Conservation (phyloP, 2,113 vertebrate genomes). For the Felis catus region F.catus_Fca126_mat1.0 CM031420.1:80902001-80902500, state of each 20-base stretch:
- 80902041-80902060: neutral
- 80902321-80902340: neutral
- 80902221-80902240: neutral
- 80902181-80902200: neutral
- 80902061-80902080: neutral
- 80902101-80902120: neutral
- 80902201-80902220: neutral
- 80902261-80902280: neutral
- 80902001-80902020: neutral
- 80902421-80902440: neutral
- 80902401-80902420: slow-evolving; percentile 43
- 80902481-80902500: neutral
- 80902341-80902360: neutral
- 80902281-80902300: neutral
- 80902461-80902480: neutral
- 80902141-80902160: neutral
- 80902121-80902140: neutral
- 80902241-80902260: neutral
- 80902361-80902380: neutral
- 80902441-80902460: neutral
- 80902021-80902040: neutral
- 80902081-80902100: neutral
- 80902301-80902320: neutral
- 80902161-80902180: neutral
- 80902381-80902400: neutral